Base-by-base conservation (phyloP, 2,113 vertebrate genomes). In the Oreotrochilus melanogaster region DNA sequence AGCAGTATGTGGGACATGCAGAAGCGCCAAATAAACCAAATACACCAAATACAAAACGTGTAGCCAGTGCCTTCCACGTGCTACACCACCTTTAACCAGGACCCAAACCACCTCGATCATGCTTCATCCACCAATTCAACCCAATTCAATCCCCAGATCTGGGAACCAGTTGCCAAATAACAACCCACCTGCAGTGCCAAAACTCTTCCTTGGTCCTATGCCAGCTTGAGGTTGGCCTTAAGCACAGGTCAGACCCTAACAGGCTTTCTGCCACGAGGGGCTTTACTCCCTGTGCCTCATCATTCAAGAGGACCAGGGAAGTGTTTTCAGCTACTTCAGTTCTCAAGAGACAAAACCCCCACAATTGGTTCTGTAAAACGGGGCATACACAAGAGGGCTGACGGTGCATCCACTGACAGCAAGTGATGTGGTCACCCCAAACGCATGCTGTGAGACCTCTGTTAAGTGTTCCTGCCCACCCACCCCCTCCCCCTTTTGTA, bases 371-470 rank as follows among this genome's bases (percentile, higher is more conserved):
- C 58, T 39, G 47, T 48, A 39, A 62, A 93, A 89, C 0, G 1
- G 22, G 70, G 78, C 15, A 78, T 3, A 58, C 28, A 60, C 31
- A 43, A 18, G 54, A 61, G 43, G 76, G 65, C 45, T 42, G 85
- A 58, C 78, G 91, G 91, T 24, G 73, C 89, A 51, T 85, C 79
- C 91, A 58, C 17, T 76, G 89, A 65, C 87, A 93, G 91, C 80
- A 74, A 95, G 91, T 84, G 62, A 91, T 9, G 28, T 2, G 35
- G 79, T 75, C 86, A 10, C 47, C n/a, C 79, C 86, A 71, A 94
- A 86, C 3, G 48, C 91, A 87, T 91, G 91, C 95, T 69, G 9
- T 35, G 57, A 86, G 71, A 88, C 62, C 67, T 73, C 61, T 3
- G 50, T 28, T 28, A 72, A 76, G 73, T 2, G 11, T 6, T 11